phyloP scores from a whole-genome alignment of 2,797 vertebrate species.

The Hemitrygon akajei region DNA sequence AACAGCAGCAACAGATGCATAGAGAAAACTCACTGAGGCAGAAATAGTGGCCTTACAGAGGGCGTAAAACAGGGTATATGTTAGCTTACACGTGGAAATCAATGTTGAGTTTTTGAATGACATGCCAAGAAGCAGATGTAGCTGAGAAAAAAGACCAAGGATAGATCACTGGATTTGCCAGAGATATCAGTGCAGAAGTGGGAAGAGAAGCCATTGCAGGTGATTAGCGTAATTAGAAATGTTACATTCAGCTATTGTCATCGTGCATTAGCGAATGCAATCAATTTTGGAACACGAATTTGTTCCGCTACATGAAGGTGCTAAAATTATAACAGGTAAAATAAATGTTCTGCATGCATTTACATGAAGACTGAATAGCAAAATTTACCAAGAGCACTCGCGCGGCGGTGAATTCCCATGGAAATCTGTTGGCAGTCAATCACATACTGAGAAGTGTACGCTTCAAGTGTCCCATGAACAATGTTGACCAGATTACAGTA shows the following conservation, averaged over 20 bases:
- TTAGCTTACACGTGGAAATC: too few species aligned
- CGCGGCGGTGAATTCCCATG: not conserved
- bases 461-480: not conserved
- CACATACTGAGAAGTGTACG: not conserved
- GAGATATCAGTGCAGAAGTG: too few species aligned
- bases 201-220: too few species aligned
- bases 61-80: too few species aligned
- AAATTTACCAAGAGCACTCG: not conserved
- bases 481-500: not conserved
- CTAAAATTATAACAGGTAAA: slow-evolving; percentile 29
- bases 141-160: too few species aligned
- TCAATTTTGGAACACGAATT: slow-evolving; percentile 23
- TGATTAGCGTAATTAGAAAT: not conserved
- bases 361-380: slow-evolving; percentile 25
- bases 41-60: too few species aligned
- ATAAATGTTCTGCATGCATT: slow-evolving; percentile 18
- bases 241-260: slow-evolving; percentile 3
- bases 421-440: not conserved
- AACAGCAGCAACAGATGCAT: too few species aligned
- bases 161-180: too few species aligned
- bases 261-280: slow-evolving; percentile 1
- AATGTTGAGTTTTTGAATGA: too few species aligned
- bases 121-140: too few species aligned
- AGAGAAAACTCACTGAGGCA: too few species aligned
- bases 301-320: slow-evolving; percentile 22